Conservation (phyloP, 2,888 invertebrate genomes). For the Lucinisca nassula region DNA sequence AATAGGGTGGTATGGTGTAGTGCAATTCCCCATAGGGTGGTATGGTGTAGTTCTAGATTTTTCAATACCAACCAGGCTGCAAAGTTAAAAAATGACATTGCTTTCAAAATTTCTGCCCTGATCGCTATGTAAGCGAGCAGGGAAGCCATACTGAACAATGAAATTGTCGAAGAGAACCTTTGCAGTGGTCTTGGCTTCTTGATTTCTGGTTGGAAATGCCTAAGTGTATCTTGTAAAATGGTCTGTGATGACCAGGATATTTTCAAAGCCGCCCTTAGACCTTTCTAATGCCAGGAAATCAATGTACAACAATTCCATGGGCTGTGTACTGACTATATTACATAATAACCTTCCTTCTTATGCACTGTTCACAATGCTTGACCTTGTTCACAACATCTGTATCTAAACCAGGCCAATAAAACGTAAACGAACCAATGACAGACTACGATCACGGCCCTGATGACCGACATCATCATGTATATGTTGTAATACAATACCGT, state of each 20-base stretch:
- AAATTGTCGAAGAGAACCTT: no score
- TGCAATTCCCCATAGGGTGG: no score
- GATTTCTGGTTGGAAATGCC: constrained; percentile 48
- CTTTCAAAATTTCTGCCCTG: constrained; percentile 57
- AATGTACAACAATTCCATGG: constrained; percentile 40
- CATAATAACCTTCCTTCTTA: constrained; percentile 18
- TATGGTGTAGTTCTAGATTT: constrained; percentile 59
- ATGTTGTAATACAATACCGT: constrained; percentile 17
- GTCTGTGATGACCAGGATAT: constrained; percentile 34
- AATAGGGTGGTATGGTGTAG: no score
- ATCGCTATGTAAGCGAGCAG: no score
- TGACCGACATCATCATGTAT: not conserved
- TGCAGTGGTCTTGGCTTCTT: constrained; percentile 46
- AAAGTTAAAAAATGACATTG: constrained; percentile 37
- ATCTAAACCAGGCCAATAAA: constrained; percentile 40
- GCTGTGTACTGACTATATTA: constrained; percentile 26
- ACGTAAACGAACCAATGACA: no score
- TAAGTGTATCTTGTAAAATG: constrained; percentile 39
- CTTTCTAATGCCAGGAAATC: constrained; percentile 20
- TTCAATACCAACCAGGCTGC: constrained; percentile 32
- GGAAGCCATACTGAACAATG: no score
- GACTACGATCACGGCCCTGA: no score
- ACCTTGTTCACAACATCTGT: constrained; percentile 10
- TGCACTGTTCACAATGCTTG: constrained; percentile 7
- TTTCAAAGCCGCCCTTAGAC: not conserved